Evolutionary conservation across 2,113 vertebrate species (phyloP).

Genomic region (Epinephelus lanceolatus): DNA sequence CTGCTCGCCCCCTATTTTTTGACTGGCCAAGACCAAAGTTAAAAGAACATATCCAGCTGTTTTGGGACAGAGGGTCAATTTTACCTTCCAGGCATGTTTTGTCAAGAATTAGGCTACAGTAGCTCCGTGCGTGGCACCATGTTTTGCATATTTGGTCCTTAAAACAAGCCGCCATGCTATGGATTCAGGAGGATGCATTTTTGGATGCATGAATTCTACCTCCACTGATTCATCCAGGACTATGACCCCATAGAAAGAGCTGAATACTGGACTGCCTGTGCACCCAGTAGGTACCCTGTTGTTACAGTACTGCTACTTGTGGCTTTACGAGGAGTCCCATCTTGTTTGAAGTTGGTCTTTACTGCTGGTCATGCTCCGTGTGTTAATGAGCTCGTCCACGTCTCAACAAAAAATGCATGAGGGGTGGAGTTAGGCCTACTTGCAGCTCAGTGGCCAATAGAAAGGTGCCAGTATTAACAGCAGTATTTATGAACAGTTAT

Average conservation of each 20-base stretch:
- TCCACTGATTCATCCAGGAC: neutral
- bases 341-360: constrained; percentile 69
- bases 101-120: constrained; percentile 54
- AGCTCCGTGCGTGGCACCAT: neutral
- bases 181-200: neutral
- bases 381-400: constrained; percentile 61
- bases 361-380: constrained; percentile 33
- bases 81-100: constrained; percentile 64
- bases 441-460: constrained; percentile 57
- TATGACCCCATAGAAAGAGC: neutral
- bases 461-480: constrained; percentile 18
- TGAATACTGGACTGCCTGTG: constrained; percentile 5
- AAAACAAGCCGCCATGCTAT: neutral
- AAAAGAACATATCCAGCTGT: constrained; percentile 78
- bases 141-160: constrained; percentile 10
- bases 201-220: neutral
- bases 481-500: constrained; percentile 66
- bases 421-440: constrained; percentile 46
- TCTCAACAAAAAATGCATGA: constrained; percentile 26
- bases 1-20: constrained; percentile 54
- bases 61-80: constrained; percentile 72
- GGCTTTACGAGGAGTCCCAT: constrained; percentile 58
- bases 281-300: constrained; percentile 28
- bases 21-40: constrained; percentile 50
- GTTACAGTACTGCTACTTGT: constrained; percentile 8